phyloP scores from a whole-genome alignment of 1,140 invertebrate species.

The Drusus annulatus region DNA sequence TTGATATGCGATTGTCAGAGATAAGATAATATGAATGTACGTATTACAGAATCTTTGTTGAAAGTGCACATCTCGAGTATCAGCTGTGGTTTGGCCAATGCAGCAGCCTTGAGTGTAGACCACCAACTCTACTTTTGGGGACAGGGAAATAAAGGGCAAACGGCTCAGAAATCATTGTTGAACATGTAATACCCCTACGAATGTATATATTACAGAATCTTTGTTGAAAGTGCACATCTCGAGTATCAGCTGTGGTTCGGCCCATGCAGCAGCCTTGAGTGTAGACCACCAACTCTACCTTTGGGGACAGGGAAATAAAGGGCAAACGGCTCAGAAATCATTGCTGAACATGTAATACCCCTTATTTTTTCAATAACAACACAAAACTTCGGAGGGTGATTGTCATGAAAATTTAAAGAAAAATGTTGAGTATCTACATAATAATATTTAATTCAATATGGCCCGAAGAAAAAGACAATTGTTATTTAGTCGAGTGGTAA shows the following conservation, averaged over 20 bases:
- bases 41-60: constrained; percentile 64
- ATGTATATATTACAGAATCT: constrained; percentile 60
- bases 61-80: constrained; percentile 78
- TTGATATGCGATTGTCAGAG: background rate
- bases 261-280: constrained; percentile 79
- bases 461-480: no score
- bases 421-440: no score
- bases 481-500: no score
- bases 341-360: constrained; percentile 39
- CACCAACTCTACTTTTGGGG: constrained; percentile 82
- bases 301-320: constrained; percentile 79
- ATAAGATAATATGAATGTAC: no score
- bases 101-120: constrained; percentile 75
- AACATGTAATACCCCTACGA: constrained; percentile 42
- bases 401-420: no score
- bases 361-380: no score
- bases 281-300: constrained; percentile 76
- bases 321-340: constrained; percentile 77
- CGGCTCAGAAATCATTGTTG: constrained; percentile 73
- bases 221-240: constrained; percentile 76
- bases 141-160: constrained; percentile 74
- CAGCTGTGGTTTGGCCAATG: constrained; percentile 78
- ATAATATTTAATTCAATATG: no score
- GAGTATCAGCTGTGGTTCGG: constrained; percentile 76
- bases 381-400: no score